A percentile compares a stretch with the other conserved stretches of the same genome.
These are phyloP conservation scores for Brachionus koreanus DNA, from an alignment of 1,140 invertebrate genomes.

Conservation along the genomic window DNA sequence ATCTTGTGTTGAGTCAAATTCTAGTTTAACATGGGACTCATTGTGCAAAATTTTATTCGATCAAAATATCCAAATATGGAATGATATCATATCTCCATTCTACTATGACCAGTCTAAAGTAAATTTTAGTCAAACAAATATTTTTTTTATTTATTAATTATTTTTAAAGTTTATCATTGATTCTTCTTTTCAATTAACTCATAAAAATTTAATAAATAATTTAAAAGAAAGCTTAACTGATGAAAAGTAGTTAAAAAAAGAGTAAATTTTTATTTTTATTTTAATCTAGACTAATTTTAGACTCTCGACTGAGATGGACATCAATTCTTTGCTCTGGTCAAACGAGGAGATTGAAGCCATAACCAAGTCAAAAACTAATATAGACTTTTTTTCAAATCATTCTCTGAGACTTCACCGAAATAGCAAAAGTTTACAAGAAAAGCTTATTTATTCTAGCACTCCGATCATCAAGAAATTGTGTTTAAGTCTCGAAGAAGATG, in stretches of 20 bases:
- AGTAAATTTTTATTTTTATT: not conserved
- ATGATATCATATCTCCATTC: not conserved
- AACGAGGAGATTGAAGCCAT: not conserved
- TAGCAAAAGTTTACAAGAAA: not conserved
- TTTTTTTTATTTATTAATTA: not conserved
- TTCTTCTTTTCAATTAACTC: not conserved
- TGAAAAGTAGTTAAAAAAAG: not conserved
- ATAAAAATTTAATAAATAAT: slow-evolving; percentile 4
- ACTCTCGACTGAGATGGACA: not conserved
- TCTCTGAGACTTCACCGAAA: not conserved
- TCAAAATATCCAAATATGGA: slow-evolving; percentile 19
- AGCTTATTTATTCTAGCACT: not conserved
- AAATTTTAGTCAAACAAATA: not conserved
- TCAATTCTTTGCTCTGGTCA: slow-evolving; percentile 17
- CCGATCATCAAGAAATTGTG: slow-evolving; percentile 28
- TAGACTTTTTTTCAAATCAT: not conserved
- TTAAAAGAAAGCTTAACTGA: not conserved
- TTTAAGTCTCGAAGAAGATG: not conserved
- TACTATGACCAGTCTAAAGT: slow-evolving; percentile 25
- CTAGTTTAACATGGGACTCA: not conserved
- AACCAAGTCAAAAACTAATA: not conserved
- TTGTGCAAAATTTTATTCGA: not conserved
- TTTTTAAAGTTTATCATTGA: slow-evolving; percentile 18
- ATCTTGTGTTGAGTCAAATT: not conserved
- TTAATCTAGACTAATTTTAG: not conserved